Evolutionary conservation across 1,140 invertebrate species (phyloP).

Genomic region (Hycleus phaleratus): DNA sequence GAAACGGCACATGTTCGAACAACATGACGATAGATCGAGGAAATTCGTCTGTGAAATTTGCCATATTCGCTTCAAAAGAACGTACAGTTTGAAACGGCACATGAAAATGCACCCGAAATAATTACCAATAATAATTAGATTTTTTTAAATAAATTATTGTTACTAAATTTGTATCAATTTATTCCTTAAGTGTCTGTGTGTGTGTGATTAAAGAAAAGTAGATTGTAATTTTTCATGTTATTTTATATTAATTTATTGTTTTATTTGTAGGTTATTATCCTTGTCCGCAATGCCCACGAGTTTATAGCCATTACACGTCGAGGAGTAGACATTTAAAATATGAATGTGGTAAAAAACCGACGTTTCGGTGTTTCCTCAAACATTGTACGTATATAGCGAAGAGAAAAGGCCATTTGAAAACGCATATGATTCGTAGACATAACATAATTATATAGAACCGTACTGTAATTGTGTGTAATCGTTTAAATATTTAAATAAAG

Average conservation of each 20-base stretch:
- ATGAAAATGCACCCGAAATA: background rate
- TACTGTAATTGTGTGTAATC: background rate
- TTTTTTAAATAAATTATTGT: no score
- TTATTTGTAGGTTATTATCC: constrained; percentile 14
- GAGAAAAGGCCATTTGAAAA: constrained; percentile 6
- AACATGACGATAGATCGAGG: background rate
- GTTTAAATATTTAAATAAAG: background rate
- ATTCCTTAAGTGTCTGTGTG: no score
- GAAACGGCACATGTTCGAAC: background rate
- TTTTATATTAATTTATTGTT: background rate
- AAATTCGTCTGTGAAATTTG: background rate
- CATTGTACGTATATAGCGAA: constrained; percentile 1
- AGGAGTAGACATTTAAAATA: constrained; percentile 24
- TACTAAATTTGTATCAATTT: no score
- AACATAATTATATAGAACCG: background rate
- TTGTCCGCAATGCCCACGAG: constrained; percentile 20
- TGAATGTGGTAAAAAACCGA: constrained; percentile 26
- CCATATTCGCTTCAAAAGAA: constrained; percentile 1
- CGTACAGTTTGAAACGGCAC: background rate
- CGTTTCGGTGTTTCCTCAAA: background rate
- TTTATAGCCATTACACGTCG: constrained; percentile 14
- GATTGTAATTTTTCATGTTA: no score
- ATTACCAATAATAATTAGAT: no score
- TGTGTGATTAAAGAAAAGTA: no score
- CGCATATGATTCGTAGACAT: constrained; percentile 15